Percentiles rank a stretch among this genome's conserved stretches.
Evolutionary conservation across 2,113 vertebrate genomes (phyloP).

Genomic region (Heloderma charlesbogerti): DNA sequence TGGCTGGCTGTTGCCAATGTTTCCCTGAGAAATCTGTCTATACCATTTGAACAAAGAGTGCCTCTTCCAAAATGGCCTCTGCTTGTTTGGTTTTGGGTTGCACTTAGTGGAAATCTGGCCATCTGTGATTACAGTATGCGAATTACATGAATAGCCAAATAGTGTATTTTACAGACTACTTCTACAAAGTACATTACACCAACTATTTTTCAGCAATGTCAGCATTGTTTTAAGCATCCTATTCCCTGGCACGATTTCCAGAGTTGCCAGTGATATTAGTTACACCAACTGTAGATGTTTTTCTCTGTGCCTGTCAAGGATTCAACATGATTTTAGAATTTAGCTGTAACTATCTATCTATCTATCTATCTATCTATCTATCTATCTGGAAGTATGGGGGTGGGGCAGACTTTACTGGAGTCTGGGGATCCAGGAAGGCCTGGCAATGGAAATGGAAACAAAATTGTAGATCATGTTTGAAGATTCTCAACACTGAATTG

Average conservation of each 20-base stretch:
- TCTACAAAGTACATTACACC: not conserved
- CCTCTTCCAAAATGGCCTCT: constrained; percentile 3
- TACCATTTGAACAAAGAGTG: constrained; percentile 37
- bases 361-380: not conserved
- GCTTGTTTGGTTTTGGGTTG: not conserved
- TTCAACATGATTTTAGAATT: not conserved
- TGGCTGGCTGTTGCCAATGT: not conserved
- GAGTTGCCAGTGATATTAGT: not conserved
- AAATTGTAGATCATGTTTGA: not conserved
- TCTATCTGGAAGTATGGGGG: not conserved
- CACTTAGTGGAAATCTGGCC: not conserved
- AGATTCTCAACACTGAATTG: not conserved
- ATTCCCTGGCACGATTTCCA: not conserved
- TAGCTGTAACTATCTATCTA: not conserved
- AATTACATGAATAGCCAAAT: not conserved
- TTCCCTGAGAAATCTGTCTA: not conserved
- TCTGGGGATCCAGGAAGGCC: too few relatives aligned
- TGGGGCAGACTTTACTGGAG: not conserved
- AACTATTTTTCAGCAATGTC: not conserved
- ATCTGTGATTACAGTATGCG: not conserved
- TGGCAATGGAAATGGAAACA: not conserved
- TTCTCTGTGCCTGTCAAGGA: not conserved
- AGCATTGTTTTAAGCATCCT: not conserved
- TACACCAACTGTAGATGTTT: not conserved
- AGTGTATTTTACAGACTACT: not conserved